Percentiles rank a stretch among this genome's conserved stretches.
These are phyloP conservation scores for Leucoma salicis DNA, from an alignment of 2,888 invertebrate genomes.

Conservation along the genomic window DNA sequence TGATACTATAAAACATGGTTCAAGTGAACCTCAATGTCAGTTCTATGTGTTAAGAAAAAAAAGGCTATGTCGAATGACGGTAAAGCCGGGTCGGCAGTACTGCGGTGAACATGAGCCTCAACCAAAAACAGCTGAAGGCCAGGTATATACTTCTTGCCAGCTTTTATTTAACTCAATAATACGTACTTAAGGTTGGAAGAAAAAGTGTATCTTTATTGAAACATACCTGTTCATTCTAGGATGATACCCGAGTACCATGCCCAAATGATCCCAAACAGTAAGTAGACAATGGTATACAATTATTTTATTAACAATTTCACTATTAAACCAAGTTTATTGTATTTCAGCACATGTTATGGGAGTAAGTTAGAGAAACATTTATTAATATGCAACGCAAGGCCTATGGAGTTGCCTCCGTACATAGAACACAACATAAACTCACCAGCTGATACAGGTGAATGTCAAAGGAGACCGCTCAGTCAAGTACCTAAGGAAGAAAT, in stretches of 20 bases:
- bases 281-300: conserved; percentile 40
- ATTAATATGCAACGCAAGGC: conserved; percentile 87
- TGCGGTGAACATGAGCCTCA: conserved; percentile 87
- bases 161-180: too few relatives aligned
- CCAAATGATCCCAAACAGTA: conserved; percentile 89
- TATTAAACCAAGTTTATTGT: background rate
- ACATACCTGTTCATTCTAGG: conserved; percentile 46
- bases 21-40: conserved; percentile 72
- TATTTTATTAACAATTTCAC: background rate
- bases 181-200: too few relatives aligned
- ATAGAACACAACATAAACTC: conserved; percentile 78
- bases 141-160: too few relatives aligned
- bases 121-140: conserved; percentile 43
- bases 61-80: conserved; percentile 88
- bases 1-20: background rate
- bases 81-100: conserved; percentile 84
- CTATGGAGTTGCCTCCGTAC: conserved; percentile 73
- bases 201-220: too few relatives aligned
- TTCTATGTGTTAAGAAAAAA: conserved; percentile 87
- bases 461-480: conserved; percentile 47
- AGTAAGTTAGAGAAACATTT: conserved; percentile 87
- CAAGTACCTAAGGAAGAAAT: conserved; percentile 51
- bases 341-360: conserved; percentile 72
- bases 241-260: conserved; percentile 83
- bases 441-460: conserved; percentile 36